Base-by-base conservation (phyloP, 2,797 vertebrate species). In the Pterois miles region DNA sequence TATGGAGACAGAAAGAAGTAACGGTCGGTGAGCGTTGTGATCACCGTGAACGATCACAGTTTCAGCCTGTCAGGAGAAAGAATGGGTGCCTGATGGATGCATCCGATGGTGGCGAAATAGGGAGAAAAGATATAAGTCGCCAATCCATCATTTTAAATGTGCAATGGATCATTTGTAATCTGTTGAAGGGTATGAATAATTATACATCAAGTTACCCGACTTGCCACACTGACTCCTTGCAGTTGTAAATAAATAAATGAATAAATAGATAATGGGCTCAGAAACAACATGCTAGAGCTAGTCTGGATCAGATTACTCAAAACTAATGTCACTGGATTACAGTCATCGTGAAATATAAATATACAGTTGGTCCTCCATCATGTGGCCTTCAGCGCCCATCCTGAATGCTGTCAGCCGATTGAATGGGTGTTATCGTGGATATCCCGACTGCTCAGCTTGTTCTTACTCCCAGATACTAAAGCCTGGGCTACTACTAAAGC, bases 91-190 rank as follows among this genome's bases (percentile, higher is more conserved):
- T 91, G 90, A 92, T 89, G 76, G 87, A 93, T 93, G 90, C 38
- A 33, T 82, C 84, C 31, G 73, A 71, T 79, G 76, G 65, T 67
- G 71, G 85, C 20, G 38, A 86, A 85, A 88, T 40, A 65, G 74
- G 59, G 75, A 80, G 69, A 76, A 87, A 76, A 89, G 86, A 89
- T 85, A 74, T 46, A 72, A 87, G 86, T 68, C 33, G 8, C 27
- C 46, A 9, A 85, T 94, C 82, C 86, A 86, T 92, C 91, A 92
- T 81, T 77, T 87, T 80, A 87, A 91, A 91, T 82, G 88, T 88
- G 80, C 88, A 76, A 91, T 93, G 57, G 72, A 87, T 93, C 86
- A 88, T 90, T 81, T 87, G 74, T 70, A 84, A 86, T 86, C 84
- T 82, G 81, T 68, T 76, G 82, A 86, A 77, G 65, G 84, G 52